Percentiles rank a stretch among this genome's conserved stretches.
Conservation (phyloP, 2,797 vertebrate species). For the Emys orbicularis region DNA sequence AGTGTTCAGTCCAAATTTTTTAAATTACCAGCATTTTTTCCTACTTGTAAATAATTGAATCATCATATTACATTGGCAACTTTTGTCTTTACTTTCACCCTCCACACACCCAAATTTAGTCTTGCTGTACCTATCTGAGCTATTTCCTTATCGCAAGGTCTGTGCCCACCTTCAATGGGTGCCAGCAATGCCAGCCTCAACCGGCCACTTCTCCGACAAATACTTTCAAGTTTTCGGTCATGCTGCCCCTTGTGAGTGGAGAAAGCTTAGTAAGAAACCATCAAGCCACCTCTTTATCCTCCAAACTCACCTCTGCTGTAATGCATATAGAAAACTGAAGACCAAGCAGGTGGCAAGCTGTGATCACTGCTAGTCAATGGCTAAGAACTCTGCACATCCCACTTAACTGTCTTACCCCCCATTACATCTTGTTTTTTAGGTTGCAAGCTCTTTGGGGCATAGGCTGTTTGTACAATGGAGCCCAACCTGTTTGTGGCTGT, state of each 20-base stretch:
- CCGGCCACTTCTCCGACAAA: not conserved
- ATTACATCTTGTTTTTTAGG: not conserved
- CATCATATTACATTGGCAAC: not conserved
- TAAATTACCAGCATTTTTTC: not conserved
- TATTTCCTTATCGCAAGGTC: not conserved
- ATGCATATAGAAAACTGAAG: rapidly evolving
- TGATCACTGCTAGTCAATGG: not conserved
- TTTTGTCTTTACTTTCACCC: not conserved
- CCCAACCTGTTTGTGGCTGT: not conserved
- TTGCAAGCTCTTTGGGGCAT: not conserved
- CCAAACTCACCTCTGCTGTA: rapidly evolving
- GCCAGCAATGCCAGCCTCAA: no score
- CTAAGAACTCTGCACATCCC: not conserved
- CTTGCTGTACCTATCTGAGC: not conserved
- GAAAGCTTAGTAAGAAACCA: not conserved
- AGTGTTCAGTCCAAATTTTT: not conserved
- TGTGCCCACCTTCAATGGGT: not conserved
- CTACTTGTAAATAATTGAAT: not conserved
- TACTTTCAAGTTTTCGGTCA: not conserved
- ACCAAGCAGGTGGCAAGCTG: not conserved
- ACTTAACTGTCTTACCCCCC: not conserved
- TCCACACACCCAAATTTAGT: not conserved
- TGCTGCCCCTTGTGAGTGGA: not conserved
- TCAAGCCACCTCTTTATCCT: rapidly evolving
- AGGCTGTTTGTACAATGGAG: not conserved